phyloP scores from a whole-genome alignment of 2,797 vertebrate species.

The Halcyon badia region DNA sequence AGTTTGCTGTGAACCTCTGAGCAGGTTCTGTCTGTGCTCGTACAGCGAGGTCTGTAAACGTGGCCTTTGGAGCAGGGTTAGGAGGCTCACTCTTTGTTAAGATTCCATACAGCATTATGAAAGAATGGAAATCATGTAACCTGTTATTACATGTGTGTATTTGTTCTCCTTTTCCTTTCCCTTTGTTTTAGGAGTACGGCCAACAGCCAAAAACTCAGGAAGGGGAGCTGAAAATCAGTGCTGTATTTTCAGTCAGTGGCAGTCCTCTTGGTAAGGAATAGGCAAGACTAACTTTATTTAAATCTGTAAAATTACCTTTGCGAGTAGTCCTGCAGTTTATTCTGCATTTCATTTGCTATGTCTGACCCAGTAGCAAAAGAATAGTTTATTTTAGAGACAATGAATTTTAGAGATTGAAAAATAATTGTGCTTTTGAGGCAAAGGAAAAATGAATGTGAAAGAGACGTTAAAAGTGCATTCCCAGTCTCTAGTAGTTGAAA shows the following conservation, averaged over 20 bases:
- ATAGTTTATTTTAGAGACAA: not conserved
- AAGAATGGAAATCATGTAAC: not conserved
- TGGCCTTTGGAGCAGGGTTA: not conserved
- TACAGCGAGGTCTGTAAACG: not conserved
- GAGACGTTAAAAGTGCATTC: not conserved
- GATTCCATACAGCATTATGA: not conserved
- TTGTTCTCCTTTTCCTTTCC: conserved; percentile 70
- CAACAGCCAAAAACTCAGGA: conserved; percentile 88
- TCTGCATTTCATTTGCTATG: not conserved
- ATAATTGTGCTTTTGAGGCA: not conserved
- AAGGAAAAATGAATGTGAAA: not conserved
- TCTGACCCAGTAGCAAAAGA: not conserved
- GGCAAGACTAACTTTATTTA: conserved; percentile 37
- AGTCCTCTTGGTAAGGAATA: conserved; percentile 81
- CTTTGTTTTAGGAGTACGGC: conserved; percentile 85
- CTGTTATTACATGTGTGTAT: conserved; percentile 61
- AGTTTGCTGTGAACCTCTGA: not conserved
- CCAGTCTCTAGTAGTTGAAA: not conserved
- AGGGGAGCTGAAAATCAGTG: conserved; percentile 94
- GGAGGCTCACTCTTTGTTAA: not conserved
- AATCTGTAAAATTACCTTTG: conserved; percentile 1
- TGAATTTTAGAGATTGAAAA: not conserved
- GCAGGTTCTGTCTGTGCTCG: not conserved
- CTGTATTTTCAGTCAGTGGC: conserved; percentile 92
- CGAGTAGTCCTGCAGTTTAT: not conserved